A percentile compares a stretch with the other conserved stretches of the same genome.
These are phyloP conservation scores for Drosophila maculinotata DNA, from an alignment of 2,888 invertebrate genomes.

Conservation along the genomic window DNA sequence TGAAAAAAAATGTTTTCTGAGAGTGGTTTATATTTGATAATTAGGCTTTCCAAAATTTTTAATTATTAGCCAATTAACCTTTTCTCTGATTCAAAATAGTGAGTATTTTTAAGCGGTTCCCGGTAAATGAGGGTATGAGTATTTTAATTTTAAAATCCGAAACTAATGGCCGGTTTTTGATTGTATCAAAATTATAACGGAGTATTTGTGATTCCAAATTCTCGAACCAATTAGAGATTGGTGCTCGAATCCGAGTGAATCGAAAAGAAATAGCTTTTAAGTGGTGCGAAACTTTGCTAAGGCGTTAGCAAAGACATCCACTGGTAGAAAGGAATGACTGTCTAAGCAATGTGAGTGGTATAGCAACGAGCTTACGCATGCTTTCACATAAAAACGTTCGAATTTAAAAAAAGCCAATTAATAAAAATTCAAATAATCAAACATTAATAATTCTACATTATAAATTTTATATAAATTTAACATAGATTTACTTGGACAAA, in stretches of 20 bases:
- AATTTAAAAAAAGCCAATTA: neutral
- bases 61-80: no score
- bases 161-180: no score
- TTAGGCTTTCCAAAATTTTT: no score
- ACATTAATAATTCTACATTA: neutral
- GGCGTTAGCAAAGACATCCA: constrained; percentile 14
- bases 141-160: no score
- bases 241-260: neutral
- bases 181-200: no score
- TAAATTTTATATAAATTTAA: neutral
- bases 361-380: constrained; percentile 21
- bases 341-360: neutral
- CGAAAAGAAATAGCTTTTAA: neutral
- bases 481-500: constrained; percentile 2
- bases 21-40: no score
- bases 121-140: no score
- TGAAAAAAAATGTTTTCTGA: no score
- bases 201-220: no score
- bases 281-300: constrained; percentile 18
- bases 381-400: neutral
- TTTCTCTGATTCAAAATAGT: no score
- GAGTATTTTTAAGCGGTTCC: no score
- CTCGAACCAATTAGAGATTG: no score
- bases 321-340: neutral
- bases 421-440: neutral